Percentiles rank a stretch among this genome's conserved stretches.
Evolutionary conservation across 2,113 vertebrate species (phyloP).

Genomic region (Phocoena phocoena): DNA sequence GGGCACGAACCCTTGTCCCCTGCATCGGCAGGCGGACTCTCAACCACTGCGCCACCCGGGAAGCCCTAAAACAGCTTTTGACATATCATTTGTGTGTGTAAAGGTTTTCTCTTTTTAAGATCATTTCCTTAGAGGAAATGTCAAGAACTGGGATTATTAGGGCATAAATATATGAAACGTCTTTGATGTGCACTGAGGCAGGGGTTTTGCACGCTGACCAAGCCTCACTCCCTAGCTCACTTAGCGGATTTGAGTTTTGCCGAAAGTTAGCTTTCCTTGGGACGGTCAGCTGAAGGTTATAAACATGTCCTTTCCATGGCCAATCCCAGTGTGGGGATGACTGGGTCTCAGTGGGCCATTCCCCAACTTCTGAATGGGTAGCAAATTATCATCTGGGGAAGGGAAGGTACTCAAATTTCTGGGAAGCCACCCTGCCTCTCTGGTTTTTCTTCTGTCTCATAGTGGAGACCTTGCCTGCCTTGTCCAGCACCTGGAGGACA

Average conservation of each 20-base stretch:
- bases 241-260: not conserved
- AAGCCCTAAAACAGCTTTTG: not conserved
- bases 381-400: not conserved
- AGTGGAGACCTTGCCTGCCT: not conserved
- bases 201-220: not conserved
- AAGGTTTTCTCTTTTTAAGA: conserved; percentile 21
- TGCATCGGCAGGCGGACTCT: no score
- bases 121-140: conserved; percentile 21
- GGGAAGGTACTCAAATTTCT: not conserved
- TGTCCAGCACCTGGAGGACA: not conserved
- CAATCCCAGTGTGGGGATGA: not conserved
- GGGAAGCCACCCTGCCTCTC: not conserved
- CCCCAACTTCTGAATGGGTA: not conserved
- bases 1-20: no score
- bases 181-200: not conserved
- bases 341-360: not conserved
- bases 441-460: not conserved
- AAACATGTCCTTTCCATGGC: not conserved
- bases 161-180: not conserved
- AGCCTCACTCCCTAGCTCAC: not conserved
- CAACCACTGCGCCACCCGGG: no score
- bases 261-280: not conserved
- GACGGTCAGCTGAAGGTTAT: not conserved
- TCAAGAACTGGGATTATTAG: not conserved
- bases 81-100: not conserved